A percentile compares a stretch with the other conserved stretches of the same genome.
Conservation (phyloP, 2,888 invertebrate species). For the Chalcosyrphus nemorum region DNA sequence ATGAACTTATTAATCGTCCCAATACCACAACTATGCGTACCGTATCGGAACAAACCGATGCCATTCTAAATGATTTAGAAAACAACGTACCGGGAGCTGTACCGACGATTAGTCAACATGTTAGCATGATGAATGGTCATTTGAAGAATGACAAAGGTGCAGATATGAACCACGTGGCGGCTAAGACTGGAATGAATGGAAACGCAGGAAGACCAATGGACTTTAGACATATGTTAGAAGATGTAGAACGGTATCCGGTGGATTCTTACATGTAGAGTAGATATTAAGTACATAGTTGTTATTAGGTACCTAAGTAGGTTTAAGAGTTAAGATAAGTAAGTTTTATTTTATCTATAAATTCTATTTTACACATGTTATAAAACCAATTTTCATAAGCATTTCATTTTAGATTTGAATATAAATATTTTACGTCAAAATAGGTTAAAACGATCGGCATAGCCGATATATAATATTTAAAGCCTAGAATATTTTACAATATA, state of each 20-base stretch:
- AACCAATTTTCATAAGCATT: too few relatives aligned
- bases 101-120: slow-evolving; percentile 82
- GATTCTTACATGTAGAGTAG: slow-evolving; percentile 79
- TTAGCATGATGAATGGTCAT: slow-evolving; percentile 82
- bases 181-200: slow-evolving; percentile 77
- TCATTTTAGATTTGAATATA: too few relatives aligned
- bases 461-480: too few relatives aligned
- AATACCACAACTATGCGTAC: slow-evolving; percentile 48
- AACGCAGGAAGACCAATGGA: slow-evolving; percentile 78
- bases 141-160: slow-evolving; percentile 76
- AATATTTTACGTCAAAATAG: too few relatives aligned
- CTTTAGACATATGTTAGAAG: slow-evolving; percentile 81
- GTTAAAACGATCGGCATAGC: too few relatives aligned
- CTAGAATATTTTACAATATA: too few relatives aligned
- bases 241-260: slow-evolving; percentile 81
- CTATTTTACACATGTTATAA: too few relatives aligned
- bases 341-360: too few relatives aligned
- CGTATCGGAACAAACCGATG: slow-evolving; percentile 77
- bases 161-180: slow-evolving; percentile 38
- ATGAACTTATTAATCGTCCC: slow-evolving; percentile 71
- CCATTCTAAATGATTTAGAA: slow-evolving; percentile 81
- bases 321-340: too few relatives aligned
- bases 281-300: not conserved
- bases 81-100: slow-evolving; percentile 81
- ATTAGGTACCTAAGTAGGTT: not conserved